These are phyloP conservation scores for Ictalurus furcatus DNA, from an alignment of 2,113 vertebrate species.

Conservation along the genomic window DNA sequence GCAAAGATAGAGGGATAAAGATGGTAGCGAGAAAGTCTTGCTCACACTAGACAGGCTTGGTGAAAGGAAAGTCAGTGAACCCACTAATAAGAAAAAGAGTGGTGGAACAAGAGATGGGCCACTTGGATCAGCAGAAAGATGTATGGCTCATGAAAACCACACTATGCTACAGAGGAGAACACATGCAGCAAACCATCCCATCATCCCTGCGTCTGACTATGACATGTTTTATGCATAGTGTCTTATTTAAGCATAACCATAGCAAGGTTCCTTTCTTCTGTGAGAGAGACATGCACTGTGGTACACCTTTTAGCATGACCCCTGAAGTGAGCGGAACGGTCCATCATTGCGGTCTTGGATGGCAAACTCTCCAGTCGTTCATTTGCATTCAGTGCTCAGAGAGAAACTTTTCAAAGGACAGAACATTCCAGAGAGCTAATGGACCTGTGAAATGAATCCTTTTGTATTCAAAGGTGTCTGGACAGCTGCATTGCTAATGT, in stretches of 20 bases:
- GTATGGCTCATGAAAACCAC: slow-evolving; percentile 28
- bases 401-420: slow-evolving; percentile 38
- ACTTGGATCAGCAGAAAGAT: background rate
- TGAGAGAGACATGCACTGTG: background rate
- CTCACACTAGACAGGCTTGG: background rate
- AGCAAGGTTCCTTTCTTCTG: slow-evolving; percentile 25
- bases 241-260: slow-evolving; percentile 17
- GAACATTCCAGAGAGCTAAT: slow-evolving; percentile 44
- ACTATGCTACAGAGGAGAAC: background rate
- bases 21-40: background rate
- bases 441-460: slow-evolving; percentile 29
- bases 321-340: slow-evolving; percentile 35
- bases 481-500: slow-evolving; percentile 34
- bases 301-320: slow-evolving; percentile 14
- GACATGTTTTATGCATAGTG: slow-evolving; percentile 51
- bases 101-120: background rate
- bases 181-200: slow-evolving; percentile 7
- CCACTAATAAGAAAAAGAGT: slow-evolving; percentile 19
- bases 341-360: background rate
- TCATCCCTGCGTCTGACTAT: background rate
- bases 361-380: background rate
- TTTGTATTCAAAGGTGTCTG: slow-evolving; percentile 25
- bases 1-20: background rate
- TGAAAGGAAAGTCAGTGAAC: slow-evolving; percentile 7
- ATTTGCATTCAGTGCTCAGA: slow-evolving; percentile 28